Evolutionary conservation across 2,888 invertebrate genomes (phyloP).

Genomic region (Phlogophora meticulosa): DNA sequence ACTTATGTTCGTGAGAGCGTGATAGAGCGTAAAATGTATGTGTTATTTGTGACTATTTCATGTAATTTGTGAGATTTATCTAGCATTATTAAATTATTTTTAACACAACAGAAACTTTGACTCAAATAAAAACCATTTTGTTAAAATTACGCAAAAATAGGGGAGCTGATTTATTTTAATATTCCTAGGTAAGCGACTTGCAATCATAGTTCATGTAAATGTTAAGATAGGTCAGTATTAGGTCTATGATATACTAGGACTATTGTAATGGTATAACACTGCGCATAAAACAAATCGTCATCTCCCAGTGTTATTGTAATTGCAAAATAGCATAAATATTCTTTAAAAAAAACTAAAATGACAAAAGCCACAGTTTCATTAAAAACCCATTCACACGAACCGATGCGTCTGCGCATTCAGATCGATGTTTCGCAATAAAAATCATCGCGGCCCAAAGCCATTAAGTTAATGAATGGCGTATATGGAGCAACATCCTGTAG

Average conservation of each 20-base stretch:
- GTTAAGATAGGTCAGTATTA: too few relatives aligned
- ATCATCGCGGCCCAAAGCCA: constrained; percentile 79
- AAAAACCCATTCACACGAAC: constrained; percentile 60
- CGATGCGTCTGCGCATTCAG: constrained; percentile 64
- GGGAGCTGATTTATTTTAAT: too few relatives aligned
- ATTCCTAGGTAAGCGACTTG: background rate
- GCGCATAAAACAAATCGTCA: constrained; percentile 18
- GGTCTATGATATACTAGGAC: background rate
- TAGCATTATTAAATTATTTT: constrained; percentile 12
- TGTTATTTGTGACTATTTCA: constrained; percentile 2
- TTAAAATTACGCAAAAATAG: too few relatives aligned
- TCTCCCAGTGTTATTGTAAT: constrained; percentile 9
- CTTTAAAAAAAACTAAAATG: constrained; percentile 34
- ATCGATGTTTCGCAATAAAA: constrained; percentile 82
- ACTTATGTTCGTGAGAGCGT: constrained; percentile 37
- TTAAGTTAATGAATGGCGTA: constrained; percentile 86
- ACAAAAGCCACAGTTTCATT: constrained; percentile 63
- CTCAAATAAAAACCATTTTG: too few relatives aligned
- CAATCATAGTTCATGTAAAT: background rate
- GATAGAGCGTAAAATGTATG: constrained; percentile 14
- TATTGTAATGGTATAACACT: background rate
- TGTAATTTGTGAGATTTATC: constrained; percentile 13
- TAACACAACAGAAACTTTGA: too few relatives aligned
- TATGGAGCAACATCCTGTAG: constrained; percentile 89
- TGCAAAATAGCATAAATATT: constrained; percentile 21